phyloP scores from a whole-genome alignment of 2,113 vertebrate genomes.

The Callithrix jacchus region DNA sequence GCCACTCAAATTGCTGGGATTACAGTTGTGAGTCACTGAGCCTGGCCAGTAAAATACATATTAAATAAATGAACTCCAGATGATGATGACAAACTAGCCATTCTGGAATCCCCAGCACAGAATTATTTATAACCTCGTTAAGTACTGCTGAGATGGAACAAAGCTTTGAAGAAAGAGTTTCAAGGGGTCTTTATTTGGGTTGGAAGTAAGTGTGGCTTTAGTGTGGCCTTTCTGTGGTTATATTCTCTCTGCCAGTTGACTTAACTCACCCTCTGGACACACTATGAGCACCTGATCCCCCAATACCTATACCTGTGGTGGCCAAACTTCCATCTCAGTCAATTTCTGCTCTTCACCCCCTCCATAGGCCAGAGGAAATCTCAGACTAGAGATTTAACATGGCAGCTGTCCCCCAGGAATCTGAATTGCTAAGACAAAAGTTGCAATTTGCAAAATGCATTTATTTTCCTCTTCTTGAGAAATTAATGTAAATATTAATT shows the following conservation, averaged over 20 bases:
- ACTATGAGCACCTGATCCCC: conserved; percentile 65
- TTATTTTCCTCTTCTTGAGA: neutral
- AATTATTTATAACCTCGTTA: conserved; percentile 64
- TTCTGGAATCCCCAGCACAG: conserved; percentile 2
- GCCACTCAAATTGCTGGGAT: too few species aligned
- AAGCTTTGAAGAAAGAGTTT: conserved; percentile 28
- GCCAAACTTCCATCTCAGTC: neutral
- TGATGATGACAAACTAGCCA: neutral
- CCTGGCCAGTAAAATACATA: neutral
- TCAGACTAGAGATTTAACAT: conserved; percentile 10
- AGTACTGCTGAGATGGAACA: conserved; percentile 39
- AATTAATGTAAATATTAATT: neutral
- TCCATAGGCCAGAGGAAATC: neutral
- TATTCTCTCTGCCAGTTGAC: conserved; percentile 38
- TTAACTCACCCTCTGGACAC: conserved; percentile 39
- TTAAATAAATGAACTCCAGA: conserved; percentile 9
- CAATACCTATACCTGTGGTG: conserved; percentile 29
- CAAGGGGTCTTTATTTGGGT: conserved; percentile 57
- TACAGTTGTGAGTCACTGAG: too few species aligned
- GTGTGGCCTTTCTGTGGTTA: neutral
- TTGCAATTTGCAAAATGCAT: conserved; percentile 1
- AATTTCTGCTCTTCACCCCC: conserved; percentile 15
- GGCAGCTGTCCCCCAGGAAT: neutral
- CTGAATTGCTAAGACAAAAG: conserved; percentile 27
- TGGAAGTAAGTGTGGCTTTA: neutral